Percentiles rank a stretch among this genome's conserved stretches.
phyloP scores from a whole-genome alignment of 2,888 invertebrate species.

The Gerris lacustris region DNA sequence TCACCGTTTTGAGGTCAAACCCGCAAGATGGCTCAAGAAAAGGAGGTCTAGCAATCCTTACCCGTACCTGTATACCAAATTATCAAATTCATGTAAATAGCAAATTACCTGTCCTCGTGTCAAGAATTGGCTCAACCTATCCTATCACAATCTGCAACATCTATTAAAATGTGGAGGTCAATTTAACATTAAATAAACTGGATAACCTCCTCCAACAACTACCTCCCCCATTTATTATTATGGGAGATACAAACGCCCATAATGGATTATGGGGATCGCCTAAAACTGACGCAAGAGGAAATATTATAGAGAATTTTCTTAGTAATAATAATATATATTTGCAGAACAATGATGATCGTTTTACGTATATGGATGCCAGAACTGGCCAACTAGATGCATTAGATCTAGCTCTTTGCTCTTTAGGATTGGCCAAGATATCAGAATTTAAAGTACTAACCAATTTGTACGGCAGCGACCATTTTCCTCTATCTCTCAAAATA shows the following conservation, averaged over 20 bases:
- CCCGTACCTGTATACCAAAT: not conserved
- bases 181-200: not conserved
- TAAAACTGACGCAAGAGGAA: constrained; percentile 10
- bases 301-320: not conserved
- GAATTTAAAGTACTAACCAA: not conserved
- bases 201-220: not conserved
- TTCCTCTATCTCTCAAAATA: not conserved
- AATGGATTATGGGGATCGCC: constrained; percentile 7
- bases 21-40: not conserved
- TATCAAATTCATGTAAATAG: not conserved
- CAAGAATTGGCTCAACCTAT: not conserved
- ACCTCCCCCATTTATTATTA: constrained; percentile 3
- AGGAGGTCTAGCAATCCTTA: not conserved
- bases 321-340: not conserved
- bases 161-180: not conserved
- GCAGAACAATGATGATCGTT: not conserved
- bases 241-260: constrained; percentile 10
- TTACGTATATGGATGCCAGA: not conserved
- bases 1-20: not conserved
- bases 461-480: not conserved
- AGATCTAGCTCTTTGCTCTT: not conserved
- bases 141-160: constrained; percentile 8
- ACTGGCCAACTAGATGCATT: not conserved
- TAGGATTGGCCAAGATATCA: not conserved
- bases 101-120: not conserved